Evolutionary conservation across 1,140 invertebrate genomes (phyloP), one percentile per base, ranked within the genome.

Genomic region (Heliconius hermathena): DNA sequence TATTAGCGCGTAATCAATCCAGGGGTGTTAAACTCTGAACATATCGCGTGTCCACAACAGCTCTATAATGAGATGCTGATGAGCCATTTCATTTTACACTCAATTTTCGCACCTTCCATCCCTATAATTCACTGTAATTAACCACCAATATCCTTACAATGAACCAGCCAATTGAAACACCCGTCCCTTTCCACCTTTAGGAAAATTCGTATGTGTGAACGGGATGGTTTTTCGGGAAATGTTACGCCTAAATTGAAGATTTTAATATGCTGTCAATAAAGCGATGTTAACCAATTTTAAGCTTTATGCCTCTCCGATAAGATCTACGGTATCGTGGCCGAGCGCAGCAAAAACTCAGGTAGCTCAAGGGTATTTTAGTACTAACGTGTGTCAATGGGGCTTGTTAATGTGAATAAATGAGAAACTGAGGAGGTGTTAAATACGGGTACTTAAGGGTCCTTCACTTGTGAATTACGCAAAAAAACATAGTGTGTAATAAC

Each of bases 391-490:
- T 83, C 82, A 87, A 84, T 78, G 80, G 75, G 71, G 78, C 74
- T 82, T 77, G 83, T 78, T 88, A 88, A 88, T 88, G 84, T 88
- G 86, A 83, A 84, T 86, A 86, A 86, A 84, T 84, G 83, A 86
- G 83, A 77, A 81, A 82, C 82, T 83, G 83, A 86, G 79, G 83
- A 87, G 84, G 86, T 88, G 86, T 83, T 88, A 88, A 87, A 85
- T 83, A 83, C 78, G 79, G 80, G 80, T 88, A 86, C 80, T 88
- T 88, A 83, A 78, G 80, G 79, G 81, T 79, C 80, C 79, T 83
- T 81, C 82, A 82, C 79, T 81, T 76, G 79, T 74, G 71, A 78
- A 80, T 80, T 81, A 76, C 76, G 70, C 70, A 77, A 79, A 83
- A 84, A 79, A 82, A 78, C 71, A 75, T 80, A 80, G 79, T 80